These are phyloP conservation scores for Amphipyra berbera DNA, from an alignment of 2,888 invertebrate genomes.

Conservation along the genomic window DNA sequence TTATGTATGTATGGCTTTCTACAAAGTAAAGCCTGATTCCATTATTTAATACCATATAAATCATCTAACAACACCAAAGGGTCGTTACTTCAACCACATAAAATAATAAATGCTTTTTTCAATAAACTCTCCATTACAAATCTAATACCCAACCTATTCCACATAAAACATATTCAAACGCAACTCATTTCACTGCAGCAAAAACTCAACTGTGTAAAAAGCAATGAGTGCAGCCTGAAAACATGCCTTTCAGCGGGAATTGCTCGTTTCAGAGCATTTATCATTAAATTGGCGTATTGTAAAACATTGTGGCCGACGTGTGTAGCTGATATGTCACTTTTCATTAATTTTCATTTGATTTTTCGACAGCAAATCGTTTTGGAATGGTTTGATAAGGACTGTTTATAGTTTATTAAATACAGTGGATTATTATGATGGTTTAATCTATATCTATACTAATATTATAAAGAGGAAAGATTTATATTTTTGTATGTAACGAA, in stretches of 20 bases:
- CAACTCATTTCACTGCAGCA: slow-evolving; percentile 32
- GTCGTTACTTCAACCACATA: too few species aligned
- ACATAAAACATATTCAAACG: slow-evolving; percentile 11
- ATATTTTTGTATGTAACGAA: too few species aligned
- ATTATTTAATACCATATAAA: too few species aligned
- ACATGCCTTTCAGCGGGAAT: slow-evolving; percentile 55
- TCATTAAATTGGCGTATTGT: slow-evolving; percentile 65
- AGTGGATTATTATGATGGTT: too few species aligned
- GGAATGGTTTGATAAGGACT: neutral
- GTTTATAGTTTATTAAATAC: too few species aligned
- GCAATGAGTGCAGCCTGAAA: slow-evolving; percentile 46
- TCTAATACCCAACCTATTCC: neutral
- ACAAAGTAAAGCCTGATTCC: too few species aligned
- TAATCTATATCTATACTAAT: too few species aligned
- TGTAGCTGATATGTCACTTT: slow-evolving; percentile 46
- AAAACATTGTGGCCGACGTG: slow-evolving; percentile 26
- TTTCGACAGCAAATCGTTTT: slow-evolving; percentile 25
- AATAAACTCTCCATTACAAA: neutral
- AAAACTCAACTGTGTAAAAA: slow-evolving; percentile 42
- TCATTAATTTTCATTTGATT: slow-evolving; percentile 28
- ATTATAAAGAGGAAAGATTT: too few species aligned
- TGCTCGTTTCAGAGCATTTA: slow-evolving; percentile 63
- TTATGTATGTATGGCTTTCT: too few species aligned
- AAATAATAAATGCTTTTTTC: too few species aligned
- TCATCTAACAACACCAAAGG: too few species aligned